phyloP scores from a whole-genome alignment of 2,797 vertebrate species.

The Buceros bicornis region DNA sequence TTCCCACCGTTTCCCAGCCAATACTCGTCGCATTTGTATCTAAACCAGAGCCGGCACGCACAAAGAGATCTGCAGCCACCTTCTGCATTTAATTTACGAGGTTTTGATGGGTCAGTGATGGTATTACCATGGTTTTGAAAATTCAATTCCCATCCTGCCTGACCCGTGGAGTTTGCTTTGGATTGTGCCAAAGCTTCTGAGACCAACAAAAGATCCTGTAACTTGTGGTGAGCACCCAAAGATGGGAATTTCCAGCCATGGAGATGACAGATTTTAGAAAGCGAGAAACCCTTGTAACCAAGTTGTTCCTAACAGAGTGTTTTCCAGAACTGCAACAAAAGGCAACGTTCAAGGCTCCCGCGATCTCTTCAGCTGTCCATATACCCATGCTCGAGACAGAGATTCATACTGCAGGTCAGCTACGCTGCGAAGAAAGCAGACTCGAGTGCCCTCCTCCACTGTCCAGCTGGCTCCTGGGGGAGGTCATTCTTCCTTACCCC shows the following conservation, averaged over 20 bases:
- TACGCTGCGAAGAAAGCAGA: not conserved
- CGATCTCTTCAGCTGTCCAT: not conserved
- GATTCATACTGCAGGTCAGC: not conserved
- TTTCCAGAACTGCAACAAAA: not conserved
- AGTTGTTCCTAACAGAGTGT: not conserved
- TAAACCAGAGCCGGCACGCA: not conserved
- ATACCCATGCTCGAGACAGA: not conserved
- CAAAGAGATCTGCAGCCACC: not conserved
- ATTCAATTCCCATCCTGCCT: not conserved
- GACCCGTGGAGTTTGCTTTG: not conserved
- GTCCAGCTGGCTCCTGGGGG: not conserved
- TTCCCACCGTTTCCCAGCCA: not conserved
- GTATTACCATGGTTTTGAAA: not conserved
- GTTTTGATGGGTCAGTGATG: not conserved
- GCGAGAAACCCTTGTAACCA: not conserved
- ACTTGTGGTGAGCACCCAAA: not conserved
- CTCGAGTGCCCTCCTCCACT: not conserved
- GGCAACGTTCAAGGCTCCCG: not conserved
- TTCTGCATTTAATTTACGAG: not conserved
- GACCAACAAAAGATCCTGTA: not conserved
- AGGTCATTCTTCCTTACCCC: not conserved
- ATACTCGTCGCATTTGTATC: too few species aligned
- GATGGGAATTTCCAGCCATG: not conserved
- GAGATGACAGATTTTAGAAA: not conserved
- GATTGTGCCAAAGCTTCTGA: not conserved